A percentile compares a stretch with the other conserved stretches of the same genome.
These are phyloP conservation scores for Drosophila tanythrix DNA, from an alignment of 2,888 invertebrate genomes.

Conservation along the genomic window DNA sequence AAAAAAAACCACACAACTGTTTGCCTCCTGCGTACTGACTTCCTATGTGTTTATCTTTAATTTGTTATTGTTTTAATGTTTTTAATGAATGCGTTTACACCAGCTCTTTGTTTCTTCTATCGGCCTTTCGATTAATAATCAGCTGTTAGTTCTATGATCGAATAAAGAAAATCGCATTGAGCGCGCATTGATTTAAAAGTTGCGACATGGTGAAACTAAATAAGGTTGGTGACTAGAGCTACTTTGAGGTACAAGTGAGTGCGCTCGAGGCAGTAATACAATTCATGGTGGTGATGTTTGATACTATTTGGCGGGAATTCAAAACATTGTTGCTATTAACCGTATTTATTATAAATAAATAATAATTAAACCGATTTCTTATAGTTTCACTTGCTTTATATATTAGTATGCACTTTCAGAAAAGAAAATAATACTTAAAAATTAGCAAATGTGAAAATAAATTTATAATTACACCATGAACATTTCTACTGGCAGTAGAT, in stretches of 20 bases:
- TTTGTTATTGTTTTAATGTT: constrained; percentile 31
- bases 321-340: background rate
- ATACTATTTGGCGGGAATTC: background rate
- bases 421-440: too few relatives aligned
- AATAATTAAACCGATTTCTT: background rate
- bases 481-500: background rate
- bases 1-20: constrained; percentile 7
- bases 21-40: constrained; percentile 27
- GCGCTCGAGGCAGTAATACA: background rate
- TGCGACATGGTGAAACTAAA: background rate
- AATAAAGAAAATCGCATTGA: constrained; percentile 6
- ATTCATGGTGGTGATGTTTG: background rate
- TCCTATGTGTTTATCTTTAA: constrained; percentile 23
- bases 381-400: too few relatives aligned
- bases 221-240: background rate
- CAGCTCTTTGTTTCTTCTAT: constrained; percentile 37
- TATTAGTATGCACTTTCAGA: too few relatives aligned
- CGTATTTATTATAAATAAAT: background rate
- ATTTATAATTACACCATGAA: background rate
- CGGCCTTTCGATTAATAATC: constrained; percentile 44
- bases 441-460: background rate
- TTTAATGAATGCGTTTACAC: constrained; percentile 30
- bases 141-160: constrained; percentile 47
- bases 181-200: background rate
- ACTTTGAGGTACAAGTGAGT: background rate